Evolutionary conservation across 1,140 invertebrate species (phyloP), one percentile per base, ranked within the genome.

Genomic region (Drosophila grimshawi): DNA sequence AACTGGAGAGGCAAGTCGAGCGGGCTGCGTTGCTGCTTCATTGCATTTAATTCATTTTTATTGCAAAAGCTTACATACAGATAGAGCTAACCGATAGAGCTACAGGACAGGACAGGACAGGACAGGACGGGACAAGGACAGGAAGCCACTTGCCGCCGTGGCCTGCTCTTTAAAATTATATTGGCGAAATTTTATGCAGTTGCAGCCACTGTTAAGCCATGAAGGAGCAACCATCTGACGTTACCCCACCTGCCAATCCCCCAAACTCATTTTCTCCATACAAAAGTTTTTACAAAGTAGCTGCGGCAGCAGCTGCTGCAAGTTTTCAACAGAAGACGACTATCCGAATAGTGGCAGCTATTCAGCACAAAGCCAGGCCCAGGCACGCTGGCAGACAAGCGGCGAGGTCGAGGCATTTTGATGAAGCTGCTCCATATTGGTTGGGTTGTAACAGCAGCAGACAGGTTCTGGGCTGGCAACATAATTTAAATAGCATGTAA

Each of bases 11-110:
- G 3, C 48, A 55, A 61, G 53, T 61, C 10, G 76, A 76, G 63
- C 49, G 30, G 39, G 32, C 30, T 33, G 8, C 35, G 43, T 57
- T 78, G 77, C 80, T 78, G 78, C 85, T 89, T 89, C 85, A 89
- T 89, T 89, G 85, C 85, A 89, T 89, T 89, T 89, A 89, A 89
- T 89, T 89, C 85, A 89, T 89, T 89, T 89, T 89, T 89, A 89
- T 89, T 89, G 85, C 85, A 85, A 73, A 88, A 88, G 83, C 83
- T 86, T 75, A 86, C 83, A 83, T 73, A 88, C 80, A 86, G 83
- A 80, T 78, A 88, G 68, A 57, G 65, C 71, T 11, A 49, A n/a
- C 43, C 33, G 43, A 60, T 60, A 48, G 55, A 19, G 35, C n/a
- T 30, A 43, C 45, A 41, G 37, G 35, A 5, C n/a, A 65, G 59